Conservation (phyloP, 2,113 vertebrate genomes). For the Hystrix cristata region DNA sequence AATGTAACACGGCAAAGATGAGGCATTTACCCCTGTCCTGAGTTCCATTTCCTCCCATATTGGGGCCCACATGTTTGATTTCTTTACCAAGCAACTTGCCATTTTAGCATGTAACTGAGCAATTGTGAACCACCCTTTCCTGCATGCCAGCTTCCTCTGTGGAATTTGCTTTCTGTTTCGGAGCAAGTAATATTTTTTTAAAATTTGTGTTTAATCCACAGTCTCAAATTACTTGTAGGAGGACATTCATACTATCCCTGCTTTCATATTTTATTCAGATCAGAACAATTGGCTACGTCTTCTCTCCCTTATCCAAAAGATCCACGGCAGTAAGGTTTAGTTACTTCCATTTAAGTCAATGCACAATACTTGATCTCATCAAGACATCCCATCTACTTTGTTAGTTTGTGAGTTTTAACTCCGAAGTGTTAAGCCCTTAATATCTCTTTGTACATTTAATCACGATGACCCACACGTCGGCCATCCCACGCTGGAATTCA, state of each 20-base stretch:
- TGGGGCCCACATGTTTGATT: fast-evolving
- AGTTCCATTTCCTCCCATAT: too few relatives aligned
- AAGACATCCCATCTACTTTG: neutral
- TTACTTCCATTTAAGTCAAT: neutral
- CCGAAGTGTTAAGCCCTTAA: neutral
- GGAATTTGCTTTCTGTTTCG: neutral
- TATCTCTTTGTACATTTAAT: neutral
- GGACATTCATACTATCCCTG: neutral
- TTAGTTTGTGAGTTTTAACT: neutral
- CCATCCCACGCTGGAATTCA: too few relatives aligned
- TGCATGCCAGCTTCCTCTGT: too few relatives aligned
- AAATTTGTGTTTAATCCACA: neutral
- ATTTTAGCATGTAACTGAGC: too few relatives aligned
- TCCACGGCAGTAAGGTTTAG: neutral
- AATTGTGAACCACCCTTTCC: neutral
- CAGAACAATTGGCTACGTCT: neutral
- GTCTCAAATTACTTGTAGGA: neutral
- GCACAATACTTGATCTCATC: neutral
- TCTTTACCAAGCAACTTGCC: neutral
- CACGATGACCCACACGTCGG: fast-evolving
- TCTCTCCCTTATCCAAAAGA: neutral
- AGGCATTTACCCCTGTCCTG: too few relatives aligned
- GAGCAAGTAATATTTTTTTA: neutral
- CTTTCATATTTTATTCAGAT: neutral
- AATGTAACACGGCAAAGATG: neutral